Evolutionary conservation across 2,113 vertebrate species (phyloP).

Genomic region (Tetrax tetrax): DNA sequence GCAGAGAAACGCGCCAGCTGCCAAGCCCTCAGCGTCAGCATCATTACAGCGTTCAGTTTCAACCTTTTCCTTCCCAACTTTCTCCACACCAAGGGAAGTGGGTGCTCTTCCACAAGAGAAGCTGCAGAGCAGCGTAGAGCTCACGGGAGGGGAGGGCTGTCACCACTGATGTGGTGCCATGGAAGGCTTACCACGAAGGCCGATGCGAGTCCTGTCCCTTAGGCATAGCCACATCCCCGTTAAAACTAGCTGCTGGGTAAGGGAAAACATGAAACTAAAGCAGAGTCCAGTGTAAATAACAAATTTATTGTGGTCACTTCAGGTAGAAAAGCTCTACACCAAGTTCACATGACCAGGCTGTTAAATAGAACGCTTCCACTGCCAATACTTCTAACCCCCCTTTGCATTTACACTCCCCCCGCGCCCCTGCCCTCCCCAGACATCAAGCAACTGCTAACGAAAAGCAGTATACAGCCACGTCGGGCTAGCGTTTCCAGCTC

Average conservation of each 20-base stretch:
- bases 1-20: no score
- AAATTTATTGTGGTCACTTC: constrained; percentile 92
- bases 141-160: no score
- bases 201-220: no score
- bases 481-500: constrained; percentile 90
- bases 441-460: constrained; percentile 89
- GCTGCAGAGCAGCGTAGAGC: no score
- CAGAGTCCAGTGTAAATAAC: constrained; percentile 76
- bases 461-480: constrained; percentile 95
- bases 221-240: no score
- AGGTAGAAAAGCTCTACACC: constrained; percentile 88
- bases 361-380: constrained; percentile 86
- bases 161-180: no score
- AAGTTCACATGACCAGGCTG: constrained; percentile 73
- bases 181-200: no score
- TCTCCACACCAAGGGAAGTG: no score
- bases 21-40: no score
- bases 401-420: constrained; percentile 52
- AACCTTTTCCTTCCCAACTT: no score
- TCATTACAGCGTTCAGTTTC: no score
- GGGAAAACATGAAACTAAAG: neutral
- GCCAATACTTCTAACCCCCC: constrained; percentile 65
- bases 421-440: constrained; percentile 40
- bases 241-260: neutral
- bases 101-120: no score